Evolutionary conservation across 2,113 vertebrate species (phyloP), one percentile per base, ranked within the genome.

Genomic region (Rhipidura dahli): DNA sequence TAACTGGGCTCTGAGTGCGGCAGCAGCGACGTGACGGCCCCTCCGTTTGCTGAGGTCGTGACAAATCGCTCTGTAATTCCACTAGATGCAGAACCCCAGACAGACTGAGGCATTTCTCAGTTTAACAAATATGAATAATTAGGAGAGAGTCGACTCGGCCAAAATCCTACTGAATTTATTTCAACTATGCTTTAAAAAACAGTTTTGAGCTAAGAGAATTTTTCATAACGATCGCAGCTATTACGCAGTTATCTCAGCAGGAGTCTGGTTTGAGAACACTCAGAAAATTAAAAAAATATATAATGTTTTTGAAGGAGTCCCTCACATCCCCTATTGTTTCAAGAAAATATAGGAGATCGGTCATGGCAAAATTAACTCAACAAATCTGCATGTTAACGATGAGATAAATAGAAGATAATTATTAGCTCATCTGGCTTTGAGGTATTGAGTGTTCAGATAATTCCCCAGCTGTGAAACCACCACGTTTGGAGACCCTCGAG

Each of bases 231-330:
- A 57, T 50, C 2, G 20, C 18, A 7, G 73, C 77, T 40, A 10
- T 42, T 35, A 10, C 1, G 8, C 45, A 11, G 68, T 94, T 92
- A 76, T 66, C 95, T 87, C 95, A 30, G 92, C 17, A 17, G 91
- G 95, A 59, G 87, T 5, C 85, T 37, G 71, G 56, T 39, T 35
- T 44, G 81, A 79, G 90, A 87, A 69, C 39, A 6, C 50, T 63
- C 89, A 28, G n/a, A 3, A 92, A 95, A 96, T 97, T 97, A 96
- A 96, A 96, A 92, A 73, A 79, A 90, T 93, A 89, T 53, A 89
- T 95, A 95, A 96, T 63, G 68, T 71, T 73, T 91, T 63, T 57
- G 45, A 28, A 79, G 66, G 37, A 50, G 86, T 37, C 78, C 89
- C 59, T 56, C 3, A 0, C 59, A 37, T 35, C 65, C 57, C 64